Conservation (phyloP, 1,140 invertebrate species). For the Philaenus spumarius region DNA sequence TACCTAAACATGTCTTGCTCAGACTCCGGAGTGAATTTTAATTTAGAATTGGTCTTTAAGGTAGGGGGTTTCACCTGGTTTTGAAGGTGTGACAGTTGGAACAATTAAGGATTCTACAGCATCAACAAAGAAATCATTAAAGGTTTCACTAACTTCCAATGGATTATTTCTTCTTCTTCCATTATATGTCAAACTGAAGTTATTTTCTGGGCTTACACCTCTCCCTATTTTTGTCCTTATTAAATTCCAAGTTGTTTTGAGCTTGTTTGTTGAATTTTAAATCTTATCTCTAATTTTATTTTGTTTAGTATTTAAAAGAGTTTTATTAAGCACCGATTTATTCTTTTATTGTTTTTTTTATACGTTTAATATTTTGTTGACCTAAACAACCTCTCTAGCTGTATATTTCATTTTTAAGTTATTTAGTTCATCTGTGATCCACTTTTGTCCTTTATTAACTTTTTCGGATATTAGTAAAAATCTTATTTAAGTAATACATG, state of each 20-base stretch:
- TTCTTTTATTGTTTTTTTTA: background rate
- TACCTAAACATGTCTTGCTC: background rate
- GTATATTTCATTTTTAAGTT: background rate
- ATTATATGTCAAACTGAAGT: background rate
- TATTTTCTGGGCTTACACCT: background rate
- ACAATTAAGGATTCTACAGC: background rate
- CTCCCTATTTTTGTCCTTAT: background rate
- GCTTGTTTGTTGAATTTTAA: background rate
- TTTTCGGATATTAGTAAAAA: no score
- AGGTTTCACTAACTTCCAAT: background rate
- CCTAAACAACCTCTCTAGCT: background rate
- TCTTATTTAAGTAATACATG: no score
- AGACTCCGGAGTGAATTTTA: background rate
- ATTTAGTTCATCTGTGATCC: slow-evolving; percentile 1
- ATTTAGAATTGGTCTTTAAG: background rate
- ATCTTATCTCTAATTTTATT: background rate
- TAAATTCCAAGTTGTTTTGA: background rate
- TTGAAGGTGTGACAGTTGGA: background rate
- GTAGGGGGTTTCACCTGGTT: background rate
- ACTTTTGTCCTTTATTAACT: no score
- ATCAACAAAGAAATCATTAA: background rate
- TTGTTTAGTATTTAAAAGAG: background rate
- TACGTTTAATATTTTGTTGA: background rate
- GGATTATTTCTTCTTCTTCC: background rate
- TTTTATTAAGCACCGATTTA: background rate